phyloP scores from a whole-genome alignment of 2,113 vertebrate genomes.

The Macquaria australasica region DNA sequence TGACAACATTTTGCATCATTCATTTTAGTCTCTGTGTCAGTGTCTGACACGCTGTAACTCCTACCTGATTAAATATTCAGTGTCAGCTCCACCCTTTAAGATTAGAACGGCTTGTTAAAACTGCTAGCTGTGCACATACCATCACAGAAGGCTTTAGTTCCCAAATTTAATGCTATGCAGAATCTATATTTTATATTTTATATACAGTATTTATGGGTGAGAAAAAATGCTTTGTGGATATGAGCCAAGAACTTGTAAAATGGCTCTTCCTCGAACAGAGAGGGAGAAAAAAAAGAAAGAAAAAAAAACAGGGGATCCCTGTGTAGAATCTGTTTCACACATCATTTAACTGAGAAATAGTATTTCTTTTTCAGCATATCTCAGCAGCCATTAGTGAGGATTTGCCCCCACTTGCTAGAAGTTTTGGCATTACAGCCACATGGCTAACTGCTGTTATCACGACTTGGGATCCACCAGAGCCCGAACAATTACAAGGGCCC shows the following conservation, averaged over 20 bases:
- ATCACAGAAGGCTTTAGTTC: constrained; percentile 26
- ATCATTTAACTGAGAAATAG: constrained; percentile 79
- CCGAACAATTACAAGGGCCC: constrained; percentile 76
- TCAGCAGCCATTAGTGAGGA: constrained; percentile 69
- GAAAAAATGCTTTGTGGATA: constrained; percentile 54
- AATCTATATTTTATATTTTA: constrained; percentile 54
- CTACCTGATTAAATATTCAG: constrained; percentile 23
- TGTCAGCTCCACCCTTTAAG: constrained; percentile 16
- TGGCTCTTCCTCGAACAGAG: constrained; percentile 26
- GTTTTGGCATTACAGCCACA: constrained; percentile 60
- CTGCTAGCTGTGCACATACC: constrained; percentile 11
- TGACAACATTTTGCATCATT: constrained; percentile 27
- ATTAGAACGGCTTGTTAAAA: constrained; percentile 45
- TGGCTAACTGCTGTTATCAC: constrained; percentile 68
- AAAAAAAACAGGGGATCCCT: constrained; percentile 23
- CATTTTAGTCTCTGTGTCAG: constrained; percentile 19
- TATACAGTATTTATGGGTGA: constrained; percentile 65
- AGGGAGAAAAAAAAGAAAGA: neutral
- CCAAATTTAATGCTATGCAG: constrained; percentile 28
- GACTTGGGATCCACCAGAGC: constrained; percentile 68
- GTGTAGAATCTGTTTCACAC: constrained; percentile 70
- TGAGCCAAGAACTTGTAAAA: constrained; percentile 52
- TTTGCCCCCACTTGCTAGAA: constrained; percentile 43
- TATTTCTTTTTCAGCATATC: constrained; percentile 71
- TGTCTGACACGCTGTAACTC: constrained; percentile 19